Evolutionary conservation across 2,797 vertebrate genomes (phyloP).

Genomic region (Tapera naevia): DNA sequence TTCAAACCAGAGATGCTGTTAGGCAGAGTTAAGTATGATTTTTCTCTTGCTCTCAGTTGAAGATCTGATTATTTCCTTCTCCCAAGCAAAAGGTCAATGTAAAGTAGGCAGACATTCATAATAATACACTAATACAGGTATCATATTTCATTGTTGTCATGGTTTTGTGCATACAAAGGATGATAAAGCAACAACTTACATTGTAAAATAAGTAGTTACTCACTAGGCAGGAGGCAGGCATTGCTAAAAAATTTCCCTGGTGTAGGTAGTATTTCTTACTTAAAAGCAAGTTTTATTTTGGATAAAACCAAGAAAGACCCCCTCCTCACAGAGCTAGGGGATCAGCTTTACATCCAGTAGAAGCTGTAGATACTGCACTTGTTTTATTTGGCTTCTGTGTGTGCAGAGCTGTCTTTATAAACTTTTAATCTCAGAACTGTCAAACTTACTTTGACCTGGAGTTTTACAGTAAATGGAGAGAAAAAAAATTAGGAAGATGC

Average conservation of each 20-base stretch:
- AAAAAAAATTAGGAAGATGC: not conserved
- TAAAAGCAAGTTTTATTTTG: slow-evolving; percentile 26
- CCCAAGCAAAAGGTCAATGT: not conserved
- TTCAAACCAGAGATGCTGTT: not conserved
- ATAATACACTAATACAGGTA: not conserved
- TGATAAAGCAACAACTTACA: not conserved
- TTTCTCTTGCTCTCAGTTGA: not conserved
- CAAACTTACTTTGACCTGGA: not conserved
- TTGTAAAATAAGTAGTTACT: not conserved
- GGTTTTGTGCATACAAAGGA: not conserved
- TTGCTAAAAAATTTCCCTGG: not conserved
- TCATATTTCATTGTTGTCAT: not conserved
- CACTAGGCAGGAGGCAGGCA: not conserved
- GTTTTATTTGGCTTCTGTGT: not conserved
- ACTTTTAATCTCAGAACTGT: slow-evolving; percentile 19
- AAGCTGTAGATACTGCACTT: not conserved
- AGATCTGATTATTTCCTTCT: slow-evolving; percentile 2
- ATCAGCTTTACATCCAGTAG: not conserved
- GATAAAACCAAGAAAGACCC: not conserved
- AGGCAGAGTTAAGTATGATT: not conserved
- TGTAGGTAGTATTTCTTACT: slow-evolving; percentile 27
- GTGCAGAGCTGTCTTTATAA: slow-evolving; percentile 12
- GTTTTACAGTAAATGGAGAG: not conserved
- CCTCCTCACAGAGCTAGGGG: not conserved
- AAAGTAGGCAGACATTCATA: not conserved